phyloP scores from a whole-genome alignment of 2,797 vertebrate genomes.

The Cynodonichthys magdalenae region DNA sequence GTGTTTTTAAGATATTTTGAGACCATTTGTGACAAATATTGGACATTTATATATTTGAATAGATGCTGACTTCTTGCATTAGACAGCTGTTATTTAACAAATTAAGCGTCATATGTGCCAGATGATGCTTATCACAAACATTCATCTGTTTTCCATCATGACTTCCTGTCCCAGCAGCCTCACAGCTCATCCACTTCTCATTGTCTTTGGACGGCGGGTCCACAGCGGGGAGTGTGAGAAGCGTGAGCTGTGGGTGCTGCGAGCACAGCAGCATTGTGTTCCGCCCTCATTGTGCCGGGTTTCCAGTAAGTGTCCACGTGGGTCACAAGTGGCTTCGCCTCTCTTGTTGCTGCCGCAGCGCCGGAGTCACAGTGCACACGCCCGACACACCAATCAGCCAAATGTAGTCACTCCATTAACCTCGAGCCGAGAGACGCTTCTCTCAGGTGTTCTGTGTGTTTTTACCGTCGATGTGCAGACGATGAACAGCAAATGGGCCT shows the following conservation, averaged over 20 bases:
- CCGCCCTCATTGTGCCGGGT: constrained; percentile 55
- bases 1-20: no score
- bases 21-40: background rate
- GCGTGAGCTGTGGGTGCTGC: constrained; percentile 49
- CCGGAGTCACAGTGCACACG: constrained; percentile 59
- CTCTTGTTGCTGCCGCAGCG: constrained; percentile 30
- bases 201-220: constrained; percentile 36
- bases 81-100: background rate
- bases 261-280: constrained; percentile 48
- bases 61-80: background rate
- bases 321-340: constrained; percentile 38
- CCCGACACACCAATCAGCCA: constrained; percentile 51
- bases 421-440: constrained; percentile 26
- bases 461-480: no score
- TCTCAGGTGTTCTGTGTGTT: constrained; percentile 42
- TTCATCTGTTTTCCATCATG: constrained; percentile 27
- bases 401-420: constrained; percentile 35
- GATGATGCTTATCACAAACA: constrained; percentile 44
- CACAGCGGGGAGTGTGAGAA: background rate
- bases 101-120: background rate
- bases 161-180: constrained; percentile 51
- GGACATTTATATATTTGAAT: background rate
- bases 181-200: constrained; percentile 10
- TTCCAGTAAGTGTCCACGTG: constrained; percentile 56
- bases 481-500: constrained; percentile 1